Base-by-base conservation (phyloP, 2,113 vertebrate species). In the Lamprologus sp. region DNA sequence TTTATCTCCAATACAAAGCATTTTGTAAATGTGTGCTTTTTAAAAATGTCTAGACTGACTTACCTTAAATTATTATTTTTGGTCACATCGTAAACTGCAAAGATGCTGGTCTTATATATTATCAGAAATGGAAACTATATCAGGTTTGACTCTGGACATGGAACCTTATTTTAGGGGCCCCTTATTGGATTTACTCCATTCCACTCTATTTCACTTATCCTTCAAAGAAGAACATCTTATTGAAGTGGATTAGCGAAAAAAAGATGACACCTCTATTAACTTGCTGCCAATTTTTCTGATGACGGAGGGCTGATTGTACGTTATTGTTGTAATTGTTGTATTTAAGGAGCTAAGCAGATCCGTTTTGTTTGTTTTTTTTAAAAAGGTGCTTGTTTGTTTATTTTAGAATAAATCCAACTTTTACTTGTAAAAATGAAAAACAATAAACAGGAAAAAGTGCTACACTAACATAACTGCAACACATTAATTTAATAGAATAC, bases 361-460 rank as follows among this genome's bases (percentile, higher is more conserved):
- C 0, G 4, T 35, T 19, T n/a, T n/a, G 0, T 12, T 35, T 33
- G 2, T 60, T 63, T 63, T 58, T 56, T 33, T 0, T 4, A 13
- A 7, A 56, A 11, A n/a, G 9, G 58, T 35, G 1, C 4, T 63
- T 1, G 58, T 63, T 63, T 63, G 9, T 35, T 60, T 33, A 19
- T 60, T 63, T 35, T 1, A 63, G 17, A 63, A 63, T 35, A 63
- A 63, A 63, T 63, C 17, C 58, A 35, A 35, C 58, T 35, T 35
- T 63, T 63, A 35, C 17, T 63, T 63, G 31, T 35, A n/a, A n/a
- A 63, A 63, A 63, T 5, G 2, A 63, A 63, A 63, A 63, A n/a
- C 17, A 35, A 19, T 19, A 60, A 63, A 7, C 58, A 35, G 58
- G 9, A 35, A 35, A 3, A 63, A 63, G 58, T n/a, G 31, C 58